Evolutionary conservation across 2,888 invertebrate species (phyloP), one percentile per base, ranked within the genome.

Genomic region (Hirtodrosophila alboralis): DNA sequence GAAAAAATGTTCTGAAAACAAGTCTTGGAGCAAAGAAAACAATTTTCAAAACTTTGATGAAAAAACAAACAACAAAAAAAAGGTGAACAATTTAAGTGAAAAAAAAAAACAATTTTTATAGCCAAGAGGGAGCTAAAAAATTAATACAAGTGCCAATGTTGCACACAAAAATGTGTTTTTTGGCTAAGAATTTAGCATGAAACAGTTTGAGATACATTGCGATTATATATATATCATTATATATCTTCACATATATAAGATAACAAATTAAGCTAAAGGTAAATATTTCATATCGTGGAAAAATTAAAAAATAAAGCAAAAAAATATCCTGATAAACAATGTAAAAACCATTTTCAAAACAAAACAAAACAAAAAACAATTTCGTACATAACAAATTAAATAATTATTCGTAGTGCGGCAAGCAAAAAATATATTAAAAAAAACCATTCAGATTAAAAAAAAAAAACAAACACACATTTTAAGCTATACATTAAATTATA

Each of bases 201-300:
- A 66, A 68, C 57, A 77, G 53, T 75, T 64, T 37, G 54, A 63
- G 57, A 62, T 36, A 59, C 59, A 64, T 67, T 71, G 41, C 47
- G 52, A 40, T 41, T 53, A 64, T 66, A 66, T 51, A 66, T 31
- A 21, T 52, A 33, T 45, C 36, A 33, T 45, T 26, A 57, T 40
- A 43, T 41, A 56, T 58, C 51, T 49, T 48, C 57, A 52, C 48
- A 41, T 59, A 52, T 67, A 59, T 63, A 63, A 51, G 57, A 64
- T 48, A 65, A 57, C n/a, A 44, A 66, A 58, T 65, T 69, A 61
- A 68, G 69, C 41, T 69, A 71, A 70, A 71, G 54, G 60, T 54
- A 73, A 72, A 64, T 83, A 75, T 86, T n/a, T 84, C 74, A 84
- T 84, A 87, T 83, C 73, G 83, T 69, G 76, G 75, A 47, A 62